A percentile compares a stretch with the other conserved stretches of the same genome.
Evolutionary conservation across 2,113 vertebrate genomes (phyloP).

Genomic region (Strigops habroptila): DNA sequence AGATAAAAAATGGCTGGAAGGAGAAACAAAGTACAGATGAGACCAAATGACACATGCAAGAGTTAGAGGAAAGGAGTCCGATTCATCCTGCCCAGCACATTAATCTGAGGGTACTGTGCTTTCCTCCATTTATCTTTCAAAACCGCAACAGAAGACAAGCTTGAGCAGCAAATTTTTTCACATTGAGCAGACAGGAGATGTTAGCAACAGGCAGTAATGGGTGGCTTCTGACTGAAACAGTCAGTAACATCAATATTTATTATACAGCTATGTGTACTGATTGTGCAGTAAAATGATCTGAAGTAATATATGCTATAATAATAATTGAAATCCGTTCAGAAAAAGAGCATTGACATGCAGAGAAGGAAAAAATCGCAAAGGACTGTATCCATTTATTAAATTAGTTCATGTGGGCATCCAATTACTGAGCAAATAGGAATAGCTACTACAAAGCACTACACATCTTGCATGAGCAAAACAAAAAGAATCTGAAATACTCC

Average conservation of each 20-base stretch:
- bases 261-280: constrained; percentile 63
- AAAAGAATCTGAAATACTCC: not conserved
- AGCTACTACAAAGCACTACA: not conserved
- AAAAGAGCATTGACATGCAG: not conserved
- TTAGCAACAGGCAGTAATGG: constrained; percentile 5
- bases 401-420: not conserved
- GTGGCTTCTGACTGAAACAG: constrained; percentile 8
- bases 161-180: constrained; percentile 3
- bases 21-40: not conserved
- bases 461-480: not conserved
- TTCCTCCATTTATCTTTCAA: not conserved
- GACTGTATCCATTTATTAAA: constrained; percentile 41
- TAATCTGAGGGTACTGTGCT: rapidly evolving
- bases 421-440: constrained; percentile 4
- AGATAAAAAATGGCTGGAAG: not conserved
- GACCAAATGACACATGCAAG: not conserved
- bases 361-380: constrained; percentile 33
- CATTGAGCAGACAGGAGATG: not conserved
- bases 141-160: not conserved
- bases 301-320: constrained; percentile 61
- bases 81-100: not conserved
- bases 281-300: constrained; percentile 64
- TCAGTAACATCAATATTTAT: constrained; percentile 69
- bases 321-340: constrained; percentile 64
- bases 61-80: not conserved